Evolutionary conservation across 2,113 vertebrate genomes (phyloP).

Genomic region (Rhinolophus ferrumequinum): DNA sequence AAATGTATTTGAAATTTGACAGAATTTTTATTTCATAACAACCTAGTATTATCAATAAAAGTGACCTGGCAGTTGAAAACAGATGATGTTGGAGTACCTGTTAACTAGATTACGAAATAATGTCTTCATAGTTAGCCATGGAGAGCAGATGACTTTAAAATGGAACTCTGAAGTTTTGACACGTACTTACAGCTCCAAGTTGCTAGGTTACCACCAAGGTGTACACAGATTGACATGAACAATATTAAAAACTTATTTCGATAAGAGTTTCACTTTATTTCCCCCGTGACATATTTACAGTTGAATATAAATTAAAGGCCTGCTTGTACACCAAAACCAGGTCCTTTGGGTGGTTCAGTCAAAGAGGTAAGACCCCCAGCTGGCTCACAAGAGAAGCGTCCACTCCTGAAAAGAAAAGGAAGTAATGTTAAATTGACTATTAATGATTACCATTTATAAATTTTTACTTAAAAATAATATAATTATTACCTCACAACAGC

Average conservation of each 20-base stretch:
- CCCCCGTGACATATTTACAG: conserved; percentile 69
- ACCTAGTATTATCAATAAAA: neutral
- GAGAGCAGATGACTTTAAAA: neutral
- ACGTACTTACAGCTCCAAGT: neutral
- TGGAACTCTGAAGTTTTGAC: neutral
- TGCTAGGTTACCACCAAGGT: conserved; percentile 31
- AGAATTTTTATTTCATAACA: conserved; percentile 30
- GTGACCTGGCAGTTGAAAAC: conserved; percentile 22
- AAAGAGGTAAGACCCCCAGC: conserved; percentile 95
- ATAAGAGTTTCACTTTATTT: conserved; percentile 67
- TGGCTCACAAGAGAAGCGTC: conserved; percentile 98
- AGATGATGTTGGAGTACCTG: neutral
- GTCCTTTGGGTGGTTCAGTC: conserved; percentile 94
- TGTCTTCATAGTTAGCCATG: neutral
- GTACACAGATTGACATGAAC: neutral
- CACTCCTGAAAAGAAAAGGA: conserved; percentile 86
- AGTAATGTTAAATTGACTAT: conserved; percentile 48
- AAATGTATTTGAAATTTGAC: conserved; percentile 53
- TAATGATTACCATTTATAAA: conserved; percentile 28
- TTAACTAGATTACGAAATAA: conserved; percentile 2
- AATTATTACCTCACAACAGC: neutral
- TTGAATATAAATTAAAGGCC: conserved; percentile 88
- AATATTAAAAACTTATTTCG: conserved; percentile 20
- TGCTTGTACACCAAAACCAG: conserved; percentile 94
- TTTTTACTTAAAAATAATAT: neutral